A percentile compares a stretch with the other conserved stretches of the same genome.
phyloP scores from a whole-genome alignment of 2,888 invertebrate genomes.

The Diachrysia chrysitis region DNA sequence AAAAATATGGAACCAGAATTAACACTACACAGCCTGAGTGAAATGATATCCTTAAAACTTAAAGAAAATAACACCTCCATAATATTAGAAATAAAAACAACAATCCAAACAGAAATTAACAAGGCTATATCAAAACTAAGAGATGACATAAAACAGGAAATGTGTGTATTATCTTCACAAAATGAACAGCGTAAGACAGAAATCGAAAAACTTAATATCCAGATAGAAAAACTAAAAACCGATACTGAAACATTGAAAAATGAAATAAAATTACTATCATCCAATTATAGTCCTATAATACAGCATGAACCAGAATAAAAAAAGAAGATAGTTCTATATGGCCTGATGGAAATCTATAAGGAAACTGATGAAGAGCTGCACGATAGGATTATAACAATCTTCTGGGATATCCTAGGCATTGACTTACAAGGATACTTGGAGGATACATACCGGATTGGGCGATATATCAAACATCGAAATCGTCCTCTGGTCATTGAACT shows the following conservation, averaged over 20 bases:
- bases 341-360: conserved; percentile 8
- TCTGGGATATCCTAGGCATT: conserved; percentile 10
- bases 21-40: conserved; percentile 18
- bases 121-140: conserved; percentile 16
- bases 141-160: conserved; percentile 15
- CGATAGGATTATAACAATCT: conserved; percentile 12
- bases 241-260: too few relatives aligned
- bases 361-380: conserved; percentile 15
- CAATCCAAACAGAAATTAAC: conserved; percentile 21
- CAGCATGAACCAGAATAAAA: too few relatives aligned
- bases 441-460: conserved; percentile 10
- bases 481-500: conserved; percentile 25
- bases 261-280: too few relatives aligned
- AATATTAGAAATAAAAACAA: conserved; percentile 20
- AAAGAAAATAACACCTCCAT: conserved; percentile 19
- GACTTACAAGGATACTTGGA: conserved; percentile 11
- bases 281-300: too few relatives aligned
- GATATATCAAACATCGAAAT: conserved; percentile 10
- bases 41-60: conserved; percentile 14
- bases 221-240: conserved; percentile 15
- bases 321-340: conserved; percentile 18
- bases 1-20: background rate
- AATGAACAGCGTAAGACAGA: conserved; percentile 17
- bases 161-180: background rate
- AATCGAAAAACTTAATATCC: background rate